Conservation (phyloP, 64 coral and sea anemone species). For the Dendronephthya gigantea region DNA sequence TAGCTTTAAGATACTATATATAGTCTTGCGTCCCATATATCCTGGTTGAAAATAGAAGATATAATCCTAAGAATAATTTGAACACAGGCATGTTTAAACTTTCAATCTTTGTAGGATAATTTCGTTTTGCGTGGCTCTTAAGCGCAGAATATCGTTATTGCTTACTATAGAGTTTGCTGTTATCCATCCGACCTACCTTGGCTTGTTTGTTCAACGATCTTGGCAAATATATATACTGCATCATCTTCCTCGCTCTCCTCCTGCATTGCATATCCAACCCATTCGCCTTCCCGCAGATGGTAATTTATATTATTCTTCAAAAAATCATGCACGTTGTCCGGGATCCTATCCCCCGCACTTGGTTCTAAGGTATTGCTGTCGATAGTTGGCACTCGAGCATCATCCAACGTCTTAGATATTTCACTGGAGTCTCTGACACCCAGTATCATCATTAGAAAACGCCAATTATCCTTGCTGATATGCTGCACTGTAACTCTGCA, state of each 20-base stretch:
- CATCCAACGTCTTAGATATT: not conserved
- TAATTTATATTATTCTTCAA: constrained; percentile 77
- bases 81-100: no score
- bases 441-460: not conserved
- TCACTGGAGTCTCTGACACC: not conserved
- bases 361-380: not conserved
- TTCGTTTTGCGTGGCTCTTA: no score
- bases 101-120: no score
- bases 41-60: no score
- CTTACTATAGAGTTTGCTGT: no score
- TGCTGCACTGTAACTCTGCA: not conserved
- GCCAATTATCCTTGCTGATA: not conserved
- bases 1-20: no score
- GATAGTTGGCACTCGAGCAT: not conserved
- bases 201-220: constrained; percentile 30
- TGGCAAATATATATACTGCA: constrained; percentile 73
- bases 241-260: constrained; percentile 67
- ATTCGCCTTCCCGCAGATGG: constrained; percentile 83
- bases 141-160: no score
- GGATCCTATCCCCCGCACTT: not conserved
- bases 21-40: no score
- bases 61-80: no score
- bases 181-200: constrained; percentile 2
- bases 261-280: constrained; percentile 80
- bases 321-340: constrained; percentile 40